phyloP scores from a whole-genome alignment of 2,113 vertebrate genomes.

The Cricetomys ansorgei region DNA sequence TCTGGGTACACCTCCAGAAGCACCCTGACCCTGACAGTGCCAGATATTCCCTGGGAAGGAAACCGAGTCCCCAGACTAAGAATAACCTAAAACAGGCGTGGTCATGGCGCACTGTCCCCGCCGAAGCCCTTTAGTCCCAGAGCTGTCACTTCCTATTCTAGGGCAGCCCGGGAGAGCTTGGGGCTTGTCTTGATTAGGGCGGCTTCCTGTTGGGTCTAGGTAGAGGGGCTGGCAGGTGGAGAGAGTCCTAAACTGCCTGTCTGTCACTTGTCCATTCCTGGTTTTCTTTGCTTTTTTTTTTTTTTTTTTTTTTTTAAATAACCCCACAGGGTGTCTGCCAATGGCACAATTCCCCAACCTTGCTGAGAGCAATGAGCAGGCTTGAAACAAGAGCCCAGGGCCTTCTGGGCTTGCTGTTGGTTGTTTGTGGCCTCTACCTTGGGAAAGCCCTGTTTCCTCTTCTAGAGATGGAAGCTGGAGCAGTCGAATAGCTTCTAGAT shows the following conservation, averaged over 20 bases:
- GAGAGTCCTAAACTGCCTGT: not conserved
- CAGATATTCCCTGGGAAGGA: not conserved
- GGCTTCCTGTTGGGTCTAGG: not conserved
- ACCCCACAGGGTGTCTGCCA: not conserved
- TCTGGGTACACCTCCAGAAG: not conserved
- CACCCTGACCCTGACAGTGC: not conserved
- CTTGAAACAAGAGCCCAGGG: not conserved
- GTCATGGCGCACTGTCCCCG: rapidly evolving
- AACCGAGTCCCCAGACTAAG: not conserved
- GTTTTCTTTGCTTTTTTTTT: not conserved
- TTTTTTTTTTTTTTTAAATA: not conserved
- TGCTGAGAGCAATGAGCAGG: rapidly evolving
- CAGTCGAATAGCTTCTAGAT: not conserved
- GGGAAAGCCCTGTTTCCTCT: not conserved
- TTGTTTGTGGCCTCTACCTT: not conserved
- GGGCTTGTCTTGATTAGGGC: not conserved
- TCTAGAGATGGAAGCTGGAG: not conserved
- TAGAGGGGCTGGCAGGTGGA: not conserved
- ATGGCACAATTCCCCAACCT: rapidly evolving
- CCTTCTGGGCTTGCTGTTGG: not conserved
- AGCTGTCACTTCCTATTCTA: not conserved
- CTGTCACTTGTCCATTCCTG: not conserved
- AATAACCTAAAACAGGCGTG: not conserved
- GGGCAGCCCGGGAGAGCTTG: not conserved
- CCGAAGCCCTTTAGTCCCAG: no score